These are phyloP conservation scores for Rhinichthys osculus DNA, from an alignment of 2,797 vertebrate species.

Conservation along the genomic window DNA sequence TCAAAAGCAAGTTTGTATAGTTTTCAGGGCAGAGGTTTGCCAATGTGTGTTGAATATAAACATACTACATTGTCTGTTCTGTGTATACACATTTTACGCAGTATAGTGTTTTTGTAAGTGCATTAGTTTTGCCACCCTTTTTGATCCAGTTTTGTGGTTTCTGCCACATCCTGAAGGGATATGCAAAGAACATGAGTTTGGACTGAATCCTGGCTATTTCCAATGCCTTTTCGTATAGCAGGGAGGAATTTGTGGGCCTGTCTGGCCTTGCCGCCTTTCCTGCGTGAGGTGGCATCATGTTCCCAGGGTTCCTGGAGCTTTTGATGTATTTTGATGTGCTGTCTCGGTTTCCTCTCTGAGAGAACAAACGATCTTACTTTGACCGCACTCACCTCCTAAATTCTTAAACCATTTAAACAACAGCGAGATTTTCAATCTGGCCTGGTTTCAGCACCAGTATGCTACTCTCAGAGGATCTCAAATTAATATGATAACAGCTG, in stretches of 20 bases:
- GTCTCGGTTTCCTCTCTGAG: not conserved
- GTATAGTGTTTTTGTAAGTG: not conserved
- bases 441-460: not conserved
- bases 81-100: not conserved
- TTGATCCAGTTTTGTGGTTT: not conserved
- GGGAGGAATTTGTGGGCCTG: constrained; percentile 73
- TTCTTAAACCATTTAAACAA: not conserved
- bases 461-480: not conserved
- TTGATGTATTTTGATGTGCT: constrained; percentile 51
- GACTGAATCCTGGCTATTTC: constrained; percentile 41
- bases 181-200: constrained; percentile 39
- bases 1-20: constrained; percentile 3
- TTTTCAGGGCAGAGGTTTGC: constrained; percentile 1
- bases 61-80: not conserved
- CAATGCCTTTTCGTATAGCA: constrained; percentile 52
- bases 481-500: not conserved
- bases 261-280: constrained; percentile 73
- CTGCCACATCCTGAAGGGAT: constrained; percentile 32
- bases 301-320: constrained; percentile 52
- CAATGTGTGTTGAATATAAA: not conserved
- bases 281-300: constrained; percentile 72
- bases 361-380: constrained; percentile 8
- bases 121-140: constrained; percentile 1
- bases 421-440: not conserved
- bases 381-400: not conserved